Conservation (phyloP, 2,113 vertebrate species). For the Pterocles burchelli region DNA sequence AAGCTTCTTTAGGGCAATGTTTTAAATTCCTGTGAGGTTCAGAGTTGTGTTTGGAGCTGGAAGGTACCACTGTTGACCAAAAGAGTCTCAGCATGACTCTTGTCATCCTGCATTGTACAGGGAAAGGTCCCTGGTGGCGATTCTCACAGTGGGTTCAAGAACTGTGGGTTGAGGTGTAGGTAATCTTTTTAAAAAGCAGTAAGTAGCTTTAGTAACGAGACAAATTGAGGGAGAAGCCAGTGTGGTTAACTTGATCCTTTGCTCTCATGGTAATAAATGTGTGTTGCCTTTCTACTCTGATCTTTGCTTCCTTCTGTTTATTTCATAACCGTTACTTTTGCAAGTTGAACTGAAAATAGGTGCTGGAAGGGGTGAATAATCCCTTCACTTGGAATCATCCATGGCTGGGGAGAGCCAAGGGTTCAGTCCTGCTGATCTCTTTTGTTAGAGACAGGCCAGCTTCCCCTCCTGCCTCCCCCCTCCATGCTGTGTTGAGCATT, state of each 20-base stretch:
- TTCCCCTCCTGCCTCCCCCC: background rate
- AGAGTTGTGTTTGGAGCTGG: background rate
- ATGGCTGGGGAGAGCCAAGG: background rate
- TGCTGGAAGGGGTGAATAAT: constrained; percentile 5
- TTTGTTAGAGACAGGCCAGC: background rate
- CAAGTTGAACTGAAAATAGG: background rate
- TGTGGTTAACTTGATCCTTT: background rate
- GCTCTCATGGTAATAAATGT: background rate
- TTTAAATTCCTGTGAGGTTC: background rate
- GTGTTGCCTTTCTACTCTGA: background rate
- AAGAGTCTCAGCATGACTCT: background rate
- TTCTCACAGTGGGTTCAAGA: background rate
- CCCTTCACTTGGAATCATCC: background rate
- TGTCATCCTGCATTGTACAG: background rate
- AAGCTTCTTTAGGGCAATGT: background rate
- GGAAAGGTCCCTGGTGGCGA: accelerated
- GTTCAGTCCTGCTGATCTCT: background rate
- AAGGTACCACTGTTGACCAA: background rate
- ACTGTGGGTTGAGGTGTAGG: accelerated
- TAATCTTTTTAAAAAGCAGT: too few relatives aligned
- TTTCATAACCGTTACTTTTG: background rate
- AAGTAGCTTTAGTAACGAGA: background rate
- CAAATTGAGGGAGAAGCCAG: accelerated
- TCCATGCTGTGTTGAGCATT: background rate
- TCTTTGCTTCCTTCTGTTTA: background rate